Percentiles rank a stretch among this genome's conserved stretches.
These are phyloP conservation scores for Catagonus wagneri DNA, from an alignment of 2,113 vertebrate genomes.

Conservation along the genomic window DNA sequence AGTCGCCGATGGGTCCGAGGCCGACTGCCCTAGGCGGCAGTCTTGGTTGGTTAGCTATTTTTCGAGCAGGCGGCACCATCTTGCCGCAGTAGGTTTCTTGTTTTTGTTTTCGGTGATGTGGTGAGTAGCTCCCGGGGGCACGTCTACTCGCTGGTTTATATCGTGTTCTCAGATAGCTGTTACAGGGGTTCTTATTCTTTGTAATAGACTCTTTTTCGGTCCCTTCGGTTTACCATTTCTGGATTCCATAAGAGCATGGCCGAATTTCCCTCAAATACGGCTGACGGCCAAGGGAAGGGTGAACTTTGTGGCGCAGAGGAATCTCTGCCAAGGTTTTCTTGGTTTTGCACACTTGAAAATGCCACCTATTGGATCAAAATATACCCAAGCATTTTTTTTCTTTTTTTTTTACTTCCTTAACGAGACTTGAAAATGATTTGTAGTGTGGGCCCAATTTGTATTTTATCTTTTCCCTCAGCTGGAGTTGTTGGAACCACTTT, in stretches of 20 bases:
- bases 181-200: constrained; percentile 53
- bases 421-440: constrained; percentile 71
- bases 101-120: constrained; percentile 62
- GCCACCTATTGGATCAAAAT: constrained; percentile 61
- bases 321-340: constrained; percentile 64
- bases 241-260: neutral
- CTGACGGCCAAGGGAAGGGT: constrained; percentile 48
- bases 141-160: constrained; percentile 51
- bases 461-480: constrained; percentile 72
- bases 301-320: constrained; percentile 2
- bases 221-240: neutral
- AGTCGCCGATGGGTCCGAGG: neutral
- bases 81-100: constrained; percentile 64
- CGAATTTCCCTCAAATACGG: neutral
- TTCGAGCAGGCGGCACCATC: constrained; percentile 61
- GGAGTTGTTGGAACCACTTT: constrained; percentile 64
- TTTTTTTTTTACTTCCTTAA: constrained; percentile 70
- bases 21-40: constrained; percentile 69
- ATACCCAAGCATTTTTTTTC: constrained; percentile 54
- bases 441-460: constrained; percentile 68
- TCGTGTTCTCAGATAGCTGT: constrained; percentile 59
- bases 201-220: constrained; percentile 45
- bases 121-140: constrained; percentile 62
- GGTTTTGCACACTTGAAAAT: constrained; percentile 71
- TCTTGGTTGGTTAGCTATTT: constrained; percentile 66